Evolutionary conservation across 2,113 vertebrate genomes (phyloP).

Genomic region (Zeus faber): DNA sequence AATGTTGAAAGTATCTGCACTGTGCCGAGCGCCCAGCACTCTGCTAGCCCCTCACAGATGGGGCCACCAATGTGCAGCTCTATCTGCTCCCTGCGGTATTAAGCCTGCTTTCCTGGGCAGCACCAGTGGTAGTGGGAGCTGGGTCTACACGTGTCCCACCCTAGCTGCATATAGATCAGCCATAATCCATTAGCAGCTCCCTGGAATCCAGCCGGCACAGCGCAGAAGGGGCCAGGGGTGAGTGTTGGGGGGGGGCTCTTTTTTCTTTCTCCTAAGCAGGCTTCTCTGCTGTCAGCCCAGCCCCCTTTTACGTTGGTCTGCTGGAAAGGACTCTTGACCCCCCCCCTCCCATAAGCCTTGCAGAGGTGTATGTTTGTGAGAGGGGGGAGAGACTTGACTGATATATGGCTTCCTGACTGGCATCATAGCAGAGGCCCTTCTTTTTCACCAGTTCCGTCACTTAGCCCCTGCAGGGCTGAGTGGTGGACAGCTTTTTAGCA

Average conservation of each 20-base stretch:
- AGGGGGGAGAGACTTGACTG: slow-evolving; percentile 54
- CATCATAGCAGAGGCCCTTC: slow-evolving; percentile 55
- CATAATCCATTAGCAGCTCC: slow-evolving; percentile 74
- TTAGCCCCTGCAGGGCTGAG: slow-evolving; percentile 33
- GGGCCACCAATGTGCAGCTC: slow-evolving; percentile 17
- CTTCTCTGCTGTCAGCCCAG: slow-evolving; percentile 53
- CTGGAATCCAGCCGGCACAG: slow-evolving; percentile 70
- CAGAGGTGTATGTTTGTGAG: slow-evolving; percentile 51
- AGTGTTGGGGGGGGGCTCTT: slow-evolving; percentile 40
- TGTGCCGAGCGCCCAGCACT: slow-evolving; percentile 8
- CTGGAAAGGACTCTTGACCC: slow-evolving; percentile 63
- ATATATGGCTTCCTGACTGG: slow-evolving; percentile 73
- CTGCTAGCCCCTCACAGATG: slow-evolving; percentile 17
- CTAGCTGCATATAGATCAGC: slow-evolving; percentile 73
- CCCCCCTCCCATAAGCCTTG: slow-evolving; percentile 60
- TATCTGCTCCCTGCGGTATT: slow-evolving; percentile 42
- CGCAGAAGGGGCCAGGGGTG: slow-evolving; percentile 64
- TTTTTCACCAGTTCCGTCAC: slow-evolving; percentile 50
- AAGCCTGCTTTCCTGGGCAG: slow-evolving; percentile 57
- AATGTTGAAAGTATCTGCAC: slow-evolving; percentile 5
- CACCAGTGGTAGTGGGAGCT: slow-evolving; percentile 53
- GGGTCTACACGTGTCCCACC: slow-evolving; percentile 67
- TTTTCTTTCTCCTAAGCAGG: slow-evolving; percentile 24
- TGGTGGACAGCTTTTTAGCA: slow-evolving; percentile 22
- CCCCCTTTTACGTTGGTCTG: slow-evolving; percentile 65